A percentile compares a stretch with the other conserved stretches of the same genome.
Evolutionary conservation across 1,140 invertebrate genomes (phyloP).

Genomic region (Dendroctonus ponderosae): DNA sequence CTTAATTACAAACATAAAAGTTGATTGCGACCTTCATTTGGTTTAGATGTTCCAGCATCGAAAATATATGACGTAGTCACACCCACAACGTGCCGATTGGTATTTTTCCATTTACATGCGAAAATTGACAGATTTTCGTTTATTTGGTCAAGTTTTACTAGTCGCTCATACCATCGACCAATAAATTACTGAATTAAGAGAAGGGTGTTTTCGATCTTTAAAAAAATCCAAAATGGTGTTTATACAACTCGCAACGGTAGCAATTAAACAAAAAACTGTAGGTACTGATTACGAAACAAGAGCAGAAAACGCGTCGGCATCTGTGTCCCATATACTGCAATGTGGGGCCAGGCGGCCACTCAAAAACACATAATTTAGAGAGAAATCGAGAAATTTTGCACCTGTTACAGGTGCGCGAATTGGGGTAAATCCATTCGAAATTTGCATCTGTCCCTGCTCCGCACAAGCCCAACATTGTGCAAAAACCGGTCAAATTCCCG

Average conservation of each 20-base stretch:
- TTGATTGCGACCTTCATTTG: conserved; percentile 1
- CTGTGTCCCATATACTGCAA: conserved; percentile 21
- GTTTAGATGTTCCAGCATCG: conserved; percentile 1
- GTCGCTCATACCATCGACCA: too few species aligned
- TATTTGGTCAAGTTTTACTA: too few species aligned
- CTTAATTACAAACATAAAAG: conserved; percentile 8
- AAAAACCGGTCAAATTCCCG: conserved; percentile 13
- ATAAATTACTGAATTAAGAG: too few species aligned
- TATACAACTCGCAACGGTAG: too few species aligned
- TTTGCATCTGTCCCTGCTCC: conserved; percentile 23
- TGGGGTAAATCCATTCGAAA: conserved; percentile 31
- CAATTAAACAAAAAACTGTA: neutral
- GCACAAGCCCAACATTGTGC: conserved; percentile 21
- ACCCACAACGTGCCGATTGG: neutral
- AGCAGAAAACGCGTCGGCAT: conserved; percentile 14
- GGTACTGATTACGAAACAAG: neutral
- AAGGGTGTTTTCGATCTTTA: too few species aligned
- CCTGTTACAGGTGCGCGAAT: conserved; percentile 33
- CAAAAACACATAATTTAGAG: conserved; percentile 6
- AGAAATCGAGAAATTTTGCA: conserved; percentile 13
- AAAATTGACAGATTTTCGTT: neutral
- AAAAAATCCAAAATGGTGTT: too few species aligned
- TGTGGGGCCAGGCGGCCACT: neutral
- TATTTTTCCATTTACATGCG: conserved; percentile 7
- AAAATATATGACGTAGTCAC: conserved; percentile 10